These are phyloP conservation scores for Ginglymostoma cirratum DNA, from an alignment of 2,113 vertebrate species.

Conservation along the genomic window DNA sequence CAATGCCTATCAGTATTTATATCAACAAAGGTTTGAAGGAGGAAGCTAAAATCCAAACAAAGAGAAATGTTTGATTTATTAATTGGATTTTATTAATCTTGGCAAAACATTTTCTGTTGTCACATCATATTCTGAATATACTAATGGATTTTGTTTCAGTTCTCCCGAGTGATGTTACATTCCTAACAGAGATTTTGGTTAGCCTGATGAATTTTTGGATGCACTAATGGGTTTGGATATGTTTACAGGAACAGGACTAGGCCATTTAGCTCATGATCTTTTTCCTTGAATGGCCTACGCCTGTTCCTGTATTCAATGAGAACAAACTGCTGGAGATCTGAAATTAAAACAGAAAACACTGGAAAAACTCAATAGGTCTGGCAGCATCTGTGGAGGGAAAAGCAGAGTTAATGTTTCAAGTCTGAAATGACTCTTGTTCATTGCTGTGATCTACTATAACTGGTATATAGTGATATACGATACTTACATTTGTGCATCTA, in stretches of 20 bases:
- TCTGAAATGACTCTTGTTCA: neutral
- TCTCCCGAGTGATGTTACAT: neutral
- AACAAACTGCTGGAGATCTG: neutral
- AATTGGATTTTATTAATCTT: conserved; percentile 4
- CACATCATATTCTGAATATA: neutral
- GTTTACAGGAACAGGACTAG: neutral
- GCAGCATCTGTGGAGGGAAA: no score
- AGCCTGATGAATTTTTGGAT: neutral
- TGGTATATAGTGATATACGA: neutral
- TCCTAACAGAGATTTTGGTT: no score
- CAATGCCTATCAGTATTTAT: neutral
- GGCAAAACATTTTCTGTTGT: neutral
- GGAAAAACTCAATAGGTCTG: no score
- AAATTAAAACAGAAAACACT: no score
- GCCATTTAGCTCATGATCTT: neutral
- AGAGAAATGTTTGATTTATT: neutral
- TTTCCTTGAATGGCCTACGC: no score
- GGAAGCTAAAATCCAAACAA: neutral
- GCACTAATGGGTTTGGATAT: neutral
- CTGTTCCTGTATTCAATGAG: neutral
- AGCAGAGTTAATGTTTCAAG: no score
- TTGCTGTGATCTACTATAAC: neutral
- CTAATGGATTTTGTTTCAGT: neutral
- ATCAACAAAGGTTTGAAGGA: neutral
- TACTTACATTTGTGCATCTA: neutral